Base-by-base conservation (phyloP, 2,888 invertebrate species). In the Rosalia funebris region DNA sequence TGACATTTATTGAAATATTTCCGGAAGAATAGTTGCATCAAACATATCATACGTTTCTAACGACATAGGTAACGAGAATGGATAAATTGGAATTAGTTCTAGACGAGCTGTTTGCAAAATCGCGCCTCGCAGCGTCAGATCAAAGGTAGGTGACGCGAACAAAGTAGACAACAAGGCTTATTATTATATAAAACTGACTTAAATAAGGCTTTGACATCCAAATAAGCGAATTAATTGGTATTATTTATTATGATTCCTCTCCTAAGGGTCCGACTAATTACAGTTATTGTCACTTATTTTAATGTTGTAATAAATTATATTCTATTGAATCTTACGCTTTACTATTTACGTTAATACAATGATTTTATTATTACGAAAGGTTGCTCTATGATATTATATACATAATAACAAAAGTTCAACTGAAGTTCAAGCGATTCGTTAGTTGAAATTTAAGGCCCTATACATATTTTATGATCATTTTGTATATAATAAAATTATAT, bases 71-170 rank as follows among this genome's bases (percentile, higher is more conserved):
- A 69, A 69, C 68, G 71, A 70, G 69, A 75, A 74, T 32, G 73
- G 74, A 74, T 77, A 78, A 79, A 78, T 78, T 79, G 78, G 76
- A 75, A 76, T 78, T 78, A 78, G 70, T 79, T 77, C 74, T 71
- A 72, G 74, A 69, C 70, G 75, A 71, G 71, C 68, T 70, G 69
- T 66, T 73, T 64, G 69, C 70, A 69, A 68, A 66, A 69, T 73
- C 68, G 65, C 77, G 77, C 75, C 72, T 76, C 67, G 72, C 66
- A 72, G 77, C 71, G 57, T 69, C 69, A 74, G 75, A 78, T 79
- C 79, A 79, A 79, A 79, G 78, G 71, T 71, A 76, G 71, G 69
- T 75, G 75, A 75, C 71, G 71, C 71, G 70, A 77, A 76, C 77
- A 76, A 77, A 77, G 77, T 75, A 67, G 78, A 78, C 77, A 76